Evolutionary conservation across 2,797 vertebrate species (phyloP).

Genomic region (Aeoliscus strigatus): DNA sequence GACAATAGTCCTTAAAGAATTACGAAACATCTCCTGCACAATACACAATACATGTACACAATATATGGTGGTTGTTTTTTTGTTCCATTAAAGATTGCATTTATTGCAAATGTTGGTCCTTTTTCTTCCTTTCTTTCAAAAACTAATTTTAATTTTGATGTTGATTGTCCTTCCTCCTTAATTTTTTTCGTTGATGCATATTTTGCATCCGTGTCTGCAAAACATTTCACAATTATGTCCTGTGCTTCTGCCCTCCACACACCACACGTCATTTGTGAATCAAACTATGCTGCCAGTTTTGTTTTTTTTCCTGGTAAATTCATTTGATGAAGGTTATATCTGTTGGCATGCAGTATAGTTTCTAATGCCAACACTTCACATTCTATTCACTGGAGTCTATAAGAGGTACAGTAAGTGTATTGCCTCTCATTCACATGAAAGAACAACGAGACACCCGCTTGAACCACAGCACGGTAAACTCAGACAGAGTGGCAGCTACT

Average conservation of each 20-base stretch:
- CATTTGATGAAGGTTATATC: not conserved
- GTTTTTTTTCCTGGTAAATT: not conserved
- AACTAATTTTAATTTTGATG: not conserved
- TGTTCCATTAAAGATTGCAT: too few relatives aligned
- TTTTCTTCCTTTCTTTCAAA: not conserved
- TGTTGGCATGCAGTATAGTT: not conserved
- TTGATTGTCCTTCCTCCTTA: not conserved
- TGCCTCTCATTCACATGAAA: not conserved
- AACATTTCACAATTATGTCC: not conserved
- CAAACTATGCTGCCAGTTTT: not conserved
- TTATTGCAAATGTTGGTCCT: not conserved
- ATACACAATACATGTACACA: too few relatives aligned
- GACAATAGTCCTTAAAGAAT: slow-evolving; percentile 1
- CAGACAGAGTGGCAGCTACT: too few relatives aligned
- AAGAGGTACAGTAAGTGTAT: not conserved
- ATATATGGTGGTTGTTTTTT: too few relatives aligned
- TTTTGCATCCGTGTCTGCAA: not conserved
- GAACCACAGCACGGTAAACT: not conserved
- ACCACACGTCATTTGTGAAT: not conserved
- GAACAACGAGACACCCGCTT: not conserved
- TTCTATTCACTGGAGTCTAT: not conserved
- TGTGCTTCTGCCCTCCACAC: not conserved
- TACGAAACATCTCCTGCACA: too few relatives aligned
- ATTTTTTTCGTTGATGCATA: not conserved
- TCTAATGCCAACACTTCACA: slow-evolving; percentile 2